Conservation (phyloP, 1,140 invertebrate genomes). For the Apocrypta bakeri region DNA sequence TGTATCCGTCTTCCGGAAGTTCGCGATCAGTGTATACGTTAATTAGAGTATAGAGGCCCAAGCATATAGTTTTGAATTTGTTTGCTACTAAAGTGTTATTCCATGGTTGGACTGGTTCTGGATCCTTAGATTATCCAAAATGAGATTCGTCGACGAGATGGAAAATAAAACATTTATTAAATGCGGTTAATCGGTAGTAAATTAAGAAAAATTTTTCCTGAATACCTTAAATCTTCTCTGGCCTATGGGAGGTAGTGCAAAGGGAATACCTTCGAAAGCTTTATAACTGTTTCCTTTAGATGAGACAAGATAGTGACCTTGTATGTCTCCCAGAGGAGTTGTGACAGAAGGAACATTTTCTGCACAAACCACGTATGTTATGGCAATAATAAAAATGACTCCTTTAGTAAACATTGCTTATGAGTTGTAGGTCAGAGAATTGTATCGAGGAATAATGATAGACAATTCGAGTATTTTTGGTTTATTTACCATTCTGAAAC, state of each 20-base stretch:
- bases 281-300: not conserved
- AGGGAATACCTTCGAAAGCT: conserved; percentile 12
- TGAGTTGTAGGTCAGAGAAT: no score
- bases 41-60: not conserved
- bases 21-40: not conserved
- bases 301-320: not conserved
- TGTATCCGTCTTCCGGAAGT: not conserved
- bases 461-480: no score
- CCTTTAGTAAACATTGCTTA: no score
- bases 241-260: not conserved
- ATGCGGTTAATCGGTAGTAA: no score
- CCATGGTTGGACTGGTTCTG: no score
- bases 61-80: no score
- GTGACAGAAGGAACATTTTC: not conserved
- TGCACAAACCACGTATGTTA: no score
- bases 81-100: no score
- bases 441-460: no score
- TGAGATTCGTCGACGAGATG: not conserved
- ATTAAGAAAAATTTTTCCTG: not conserved
- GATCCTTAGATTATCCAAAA: not conserved
- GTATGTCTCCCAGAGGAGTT: not conserved
- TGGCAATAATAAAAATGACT: no score
- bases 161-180: no score
- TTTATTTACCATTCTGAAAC: not conserved
- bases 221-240: not conserved